Percentiles rank a stretch among this genome's conserved stretches.
phyloP scores from a whole-genome alignment of 2,113 vertebrate genomes.

The Esox niger region DNA sequence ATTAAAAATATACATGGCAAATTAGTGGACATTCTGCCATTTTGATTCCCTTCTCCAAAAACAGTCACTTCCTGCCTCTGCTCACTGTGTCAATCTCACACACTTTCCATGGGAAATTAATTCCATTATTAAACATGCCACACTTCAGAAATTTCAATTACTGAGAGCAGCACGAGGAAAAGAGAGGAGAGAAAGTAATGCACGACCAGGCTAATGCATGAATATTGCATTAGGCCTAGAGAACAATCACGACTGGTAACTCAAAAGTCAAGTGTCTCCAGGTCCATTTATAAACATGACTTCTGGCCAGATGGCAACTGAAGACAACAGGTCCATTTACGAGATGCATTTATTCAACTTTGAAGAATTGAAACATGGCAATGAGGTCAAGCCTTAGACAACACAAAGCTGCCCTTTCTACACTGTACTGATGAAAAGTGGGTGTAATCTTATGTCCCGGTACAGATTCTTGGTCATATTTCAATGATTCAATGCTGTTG shows the following conservation, averaged over 20 bases:
- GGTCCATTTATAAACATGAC: conserved; percentile 66
- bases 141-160: conserved; percentile 81
- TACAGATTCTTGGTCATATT: neutral
- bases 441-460: neutral
- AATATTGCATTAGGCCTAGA: conserved; percentile 71
- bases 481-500: neutral
- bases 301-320: conserved; percentile 63
- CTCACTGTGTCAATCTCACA: conserved; percentile 65
- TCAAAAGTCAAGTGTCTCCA: conserved; percentile 61
- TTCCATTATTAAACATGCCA: conserved; percentile 79
- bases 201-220: conserved; percentile 63
- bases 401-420: neutral
- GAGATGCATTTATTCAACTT: conserved; percentile 60
- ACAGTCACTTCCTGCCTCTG: conserved; percentile 24
- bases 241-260: conserved; percentile 61
- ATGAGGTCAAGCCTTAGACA: conserved; percentile 45
- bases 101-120: conserved; percentile 78
- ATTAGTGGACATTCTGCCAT: conserved; percentile 40
- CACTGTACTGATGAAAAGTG: neutral
- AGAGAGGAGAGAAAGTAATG: conserved; percentile 44
- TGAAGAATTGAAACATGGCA: conserved; percentile 50
- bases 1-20: conserved; percentile 7
- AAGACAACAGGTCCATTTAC: conserved; percentile 63
- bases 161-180: conserved; percentile 56
- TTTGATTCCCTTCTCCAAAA: conserved; percentile 30